Percentiles rank a stretch among this genome's conserved stretches.
Evolutionary conservation across 2,888 invertebrate genomes (phyloP).

Genomic region (Amaurobius ferox): DNA sequence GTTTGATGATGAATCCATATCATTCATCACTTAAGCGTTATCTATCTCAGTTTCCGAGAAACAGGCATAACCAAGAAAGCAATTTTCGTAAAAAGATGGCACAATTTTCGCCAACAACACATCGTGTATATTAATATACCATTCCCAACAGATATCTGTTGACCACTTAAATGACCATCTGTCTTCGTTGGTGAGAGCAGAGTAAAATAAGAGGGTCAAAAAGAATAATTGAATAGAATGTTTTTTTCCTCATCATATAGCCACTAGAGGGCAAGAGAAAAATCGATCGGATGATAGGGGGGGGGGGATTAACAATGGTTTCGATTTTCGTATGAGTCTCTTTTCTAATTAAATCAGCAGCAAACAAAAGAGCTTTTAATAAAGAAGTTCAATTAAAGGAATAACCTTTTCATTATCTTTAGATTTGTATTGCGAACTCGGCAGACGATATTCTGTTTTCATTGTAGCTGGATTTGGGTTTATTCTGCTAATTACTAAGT

Average conservation of each 20-base stretch:
- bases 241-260: not conserved
- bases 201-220: not conserved
- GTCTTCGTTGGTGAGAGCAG: slow-evolving; percentile 38
- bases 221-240: slow-evolving; percentile 1
- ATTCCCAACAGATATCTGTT: slow-evolving; percentile 53
- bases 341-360: slow-evolving; percentile 5
- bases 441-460: not conserved
- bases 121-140: slow-evolving; percentile 8
- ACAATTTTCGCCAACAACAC: no score
- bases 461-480: not conserved
- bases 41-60: no score
- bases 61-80: no score
- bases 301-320: not conserved
- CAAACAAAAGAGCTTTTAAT: slow-evolving; percentile 12
- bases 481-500: slow-evolving; percentile 3
- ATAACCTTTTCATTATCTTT: slow-evolving; percentile 18
- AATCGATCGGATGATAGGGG: not conserved
- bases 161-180: slow-evolving; percentile 72
- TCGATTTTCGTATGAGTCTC: not conserved
- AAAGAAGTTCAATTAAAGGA: slow-evolving; percentile 15
- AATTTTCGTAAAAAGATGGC: no score
- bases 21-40: no score
- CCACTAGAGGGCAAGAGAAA: not conserved
- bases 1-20: no score
- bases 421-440: slow-evolving; percentile 8